These are phyloP conservation scores for Tigriopus japonicus DNA, from an alignment of 1,140 invertebrate genomes.

Conservation along the genomic window DNA sequence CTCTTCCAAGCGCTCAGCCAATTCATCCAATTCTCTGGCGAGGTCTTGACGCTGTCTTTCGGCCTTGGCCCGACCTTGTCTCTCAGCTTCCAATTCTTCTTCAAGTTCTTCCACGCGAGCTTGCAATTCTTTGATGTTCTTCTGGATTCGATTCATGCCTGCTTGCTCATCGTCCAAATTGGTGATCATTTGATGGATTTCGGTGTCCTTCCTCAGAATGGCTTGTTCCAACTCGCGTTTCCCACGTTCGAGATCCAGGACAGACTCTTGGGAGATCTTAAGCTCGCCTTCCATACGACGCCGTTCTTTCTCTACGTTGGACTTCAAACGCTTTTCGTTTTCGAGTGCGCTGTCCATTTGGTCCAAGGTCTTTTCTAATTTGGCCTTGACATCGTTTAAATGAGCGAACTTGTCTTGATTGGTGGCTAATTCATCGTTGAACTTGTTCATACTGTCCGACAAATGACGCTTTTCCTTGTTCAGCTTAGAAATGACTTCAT, in stretches of 20 bases:
- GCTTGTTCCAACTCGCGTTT: constrained; percentile 36
- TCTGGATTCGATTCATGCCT: constrained; percentile 36
- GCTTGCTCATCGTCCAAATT: constrained; percentile 41
- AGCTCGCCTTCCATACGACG: constrained; percentile 91
- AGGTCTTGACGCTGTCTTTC: constrained; percentile 38
- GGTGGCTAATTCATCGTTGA: constrained; percentile 32
- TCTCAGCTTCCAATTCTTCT: constrained; percentile 38
- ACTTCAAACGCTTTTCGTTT: constrained; percentile 92
- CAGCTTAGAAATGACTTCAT: constrained; percentile 39
- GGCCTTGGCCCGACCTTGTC: constrained; percentile 34
- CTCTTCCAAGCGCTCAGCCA: constrained; percentile 15
- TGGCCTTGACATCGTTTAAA: constrained; percentile 94
- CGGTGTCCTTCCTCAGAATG: constrained; percentile 31
- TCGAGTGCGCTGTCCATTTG: constrained; percentile 91
- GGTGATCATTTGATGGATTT: constrained; percentile 35
- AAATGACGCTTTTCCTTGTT: constrained; percentile 43
- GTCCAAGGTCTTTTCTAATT: constrained; percentile 92
- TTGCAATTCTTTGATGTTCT: constrained; percentile 39
- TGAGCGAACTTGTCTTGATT: constrained; percentile 36
- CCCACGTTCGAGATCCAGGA: constrained; percentile 31
- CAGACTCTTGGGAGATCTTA: constrained; percentile 80
- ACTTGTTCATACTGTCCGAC: constrained; percentile 37
- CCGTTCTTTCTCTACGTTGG: constrained; percentile 92
- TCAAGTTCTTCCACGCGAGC: constrained; percentile 35
- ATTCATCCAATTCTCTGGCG: constrained; percentile 18